Evolutionary conservation across 2,113 vertebrate species (phyloP).

Genomic region (Pachypanchax playfairii): DNA sequence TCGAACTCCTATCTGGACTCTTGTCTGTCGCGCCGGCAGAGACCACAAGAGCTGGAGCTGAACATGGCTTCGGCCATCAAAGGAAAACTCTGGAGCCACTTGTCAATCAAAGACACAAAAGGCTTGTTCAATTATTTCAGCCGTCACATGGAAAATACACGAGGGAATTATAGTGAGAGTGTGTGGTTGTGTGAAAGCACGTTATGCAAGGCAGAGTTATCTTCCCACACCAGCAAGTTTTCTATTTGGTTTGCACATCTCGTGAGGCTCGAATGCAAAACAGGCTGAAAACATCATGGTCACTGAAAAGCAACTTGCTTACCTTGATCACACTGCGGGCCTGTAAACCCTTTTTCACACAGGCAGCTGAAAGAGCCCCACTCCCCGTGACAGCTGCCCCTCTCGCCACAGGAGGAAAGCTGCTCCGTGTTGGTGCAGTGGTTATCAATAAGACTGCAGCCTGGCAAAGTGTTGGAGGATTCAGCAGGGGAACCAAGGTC

Average conservation of each 20-base stretch:
- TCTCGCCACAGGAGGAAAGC: conserved; percentile 78
- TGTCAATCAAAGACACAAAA: conserved; percentile 66
- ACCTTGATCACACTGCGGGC: conserved; percentile 86
- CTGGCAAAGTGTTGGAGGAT: conserved; percentile 78
- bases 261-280: conserved; percentile 12
- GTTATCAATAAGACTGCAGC: conserved; percentile 80
- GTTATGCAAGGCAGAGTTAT: conserved; percentile 43
- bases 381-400: conserved; percentile 81
- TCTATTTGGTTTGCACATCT: conserved; percentile 14
- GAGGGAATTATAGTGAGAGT: conserved; percentile 19
- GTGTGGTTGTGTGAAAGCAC: conserved; percentile 23
- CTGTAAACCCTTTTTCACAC: conserved; percentile 81
- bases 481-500: conserved; percentile 86
- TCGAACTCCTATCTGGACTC: conserved; percentile 82
- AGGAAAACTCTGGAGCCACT: conserved; percentile 83
- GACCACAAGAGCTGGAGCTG: conserved; percentile 81
- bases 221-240: conserved; percentile 35
- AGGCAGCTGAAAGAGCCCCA: conserved; percentile 82
- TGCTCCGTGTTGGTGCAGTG: conserved; percentile 79
- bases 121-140: conserved; percentile 55
- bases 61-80: conserved; percentile 83
- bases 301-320: conserved; percentile 18
- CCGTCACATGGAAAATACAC: conserved; percentile 42
- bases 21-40: conserved; percentile 73
- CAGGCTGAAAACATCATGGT: conserved; percentile 4